Percentiles rank a stretch among this genome's conserved stretches.
Evolutionary conservation across 2,888 invertebrate genomes (phyloP).

Genomic region (Caradrina clavipalpis): DNA sequence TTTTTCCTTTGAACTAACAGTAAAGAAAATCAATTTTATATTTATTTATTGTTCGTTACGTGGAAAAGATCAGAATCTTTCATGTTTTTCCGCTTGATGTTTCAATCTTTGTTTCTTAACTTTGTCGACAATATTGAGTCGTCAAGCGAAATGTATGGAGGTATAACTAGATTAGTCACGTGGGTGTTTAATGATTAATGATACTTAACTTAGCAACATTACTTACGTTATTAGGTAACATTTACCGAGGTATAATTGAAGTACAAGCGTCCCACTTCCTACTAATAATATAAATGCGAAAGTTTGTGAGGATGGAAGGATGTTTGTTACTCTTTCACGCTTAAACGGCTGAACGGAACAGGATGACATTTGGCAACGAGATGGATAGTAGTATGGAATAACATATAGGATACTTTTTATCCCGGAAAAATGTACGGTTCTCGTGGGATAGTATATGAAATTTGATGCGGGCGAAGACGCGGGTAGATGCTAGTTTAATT

Average conservation of each 20-base stretch:
- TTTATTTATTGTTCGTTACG: not conserved
- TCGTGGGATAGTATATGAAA: too few species aligned
- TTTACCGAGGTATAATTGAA: not conserved
- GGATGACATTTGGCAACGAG: too few species aligned
- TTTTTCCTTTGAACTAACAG: constrained; percentile 24
- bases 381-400: too few species aligned
- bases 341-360: too few species aligned
- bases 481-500: too few species aligned
- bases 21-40: constrained; percentile 3
- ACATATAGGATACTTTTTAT: too few species aligned
- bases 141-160: constrained; percentile 13
- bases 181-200: constrained; percentile 26
- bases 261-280: not conserved
- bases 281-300: too few species aligned
- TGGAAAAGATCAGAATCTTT: not conserved
- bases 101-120: constrained; percentile 5
- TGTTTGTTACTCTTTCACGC: too few species aligned
- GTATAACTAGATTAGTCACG: not conserved
- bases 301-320: too few species aligned
- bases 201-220: constrained; percentile 5
- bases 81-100: constrained; percentile 16
- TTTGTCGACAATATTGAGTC: constrained; percentile 8
- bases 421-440: too few species aligned
- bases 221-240: constrained; percentile 1
- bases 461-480: too few species aligned